Evolutionary conservation across 2,797 vertebrate species (phyloP), one percentile per base, ranked within the genome.

Genomic region (Sebastes cheni): DNA sequence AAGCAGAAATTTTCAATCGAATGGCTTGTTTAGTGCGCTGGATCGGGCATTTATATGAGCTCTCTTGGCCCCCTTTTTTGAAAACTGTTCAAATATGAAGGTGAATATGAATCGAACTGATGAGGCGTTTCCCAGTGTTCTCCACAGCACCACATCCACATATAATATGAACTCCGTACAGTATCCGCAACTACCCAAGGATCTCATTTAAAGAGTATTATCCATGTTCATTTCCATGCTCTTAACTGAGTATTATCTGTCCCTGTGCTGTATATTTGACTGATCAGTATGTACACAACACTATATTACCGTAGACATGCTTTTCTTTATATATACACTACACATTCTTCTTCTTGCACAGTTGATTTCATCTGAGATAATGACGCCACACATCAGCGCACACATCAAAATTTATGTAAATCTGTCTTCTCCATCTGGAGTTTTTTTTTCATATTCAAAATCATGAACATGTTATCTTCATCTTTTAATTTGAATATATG

Each of bases 91-190:
- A 34, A 83, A 69, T 30, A 55, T 73, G 70, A 81, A 56, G 22
- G 36, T 77, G 70, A 83, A 75, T 80, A 66, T 39, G 25, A 84
- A 82, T 81, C 10, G 7, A 74, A 79, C 56, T 64, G 52, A 88
- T 72, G 61, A 75, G n/a, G 64, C 74, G 20, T 80, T 80, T 78
- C 72, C 60, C 46, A 60, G 56, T 67, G 50, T 11, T 71, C 34
- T 72, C 54, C 50, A 65, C 64, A 65, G 61, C 56, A 58, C 2
- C 52, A 13, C 25, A 65, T 55, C 30, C 2, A 29, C 25, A 73
- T 69, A 32, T 69, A 32, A 76, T 61, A 82, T 73, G 76, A 25
- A 55, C 36, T 59, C 61, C 2, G 20, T 34, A n/a, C 0, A 3
- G 39, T 55, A 14, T 62, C 23, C 50, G 12, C 54, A 59, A 39